phyloP scores from a whole-genome alignment of 2,113 vertebrate species.

The Carassius auratus region DNA sequence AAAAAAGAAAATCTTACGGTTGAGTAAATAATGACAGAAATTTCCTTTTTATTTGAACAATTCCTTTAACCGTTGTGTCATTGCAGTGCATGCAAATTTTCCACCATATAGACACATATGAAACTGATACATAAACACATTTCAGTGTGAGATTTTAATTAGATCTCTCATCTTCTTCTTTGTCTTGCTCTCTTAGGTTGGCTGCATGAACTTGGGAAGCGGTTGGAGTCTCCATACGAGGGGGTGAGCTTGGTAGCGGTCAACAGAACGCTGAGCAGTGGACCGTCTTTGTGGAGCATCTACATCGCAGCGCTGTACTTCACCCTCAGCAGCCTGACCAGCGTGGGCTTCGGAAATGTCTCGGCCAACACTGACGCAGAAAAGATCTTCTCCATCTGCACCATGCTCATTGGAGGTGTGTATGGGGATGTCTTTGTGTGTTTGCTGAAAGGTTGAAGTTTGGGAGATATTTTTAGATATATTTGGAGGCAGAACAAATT shows the following conservation, averaged over 20 bases:
- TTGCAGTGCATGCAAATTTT: not conserved
- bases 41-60: not conserved
- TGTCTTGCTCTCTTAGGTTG: conserved; percentile 78
- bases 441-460: not conserved
- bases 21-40: conserved; percentile 2
- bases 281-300: conserved; percentile 89
- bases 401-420: conserved; percentile 94
- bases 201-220: conserved; percentile 95
- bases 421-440: not conserved
- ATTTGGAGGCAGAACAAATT: not conserved
- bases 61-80: not conserved
- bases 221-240: conserved; percentile 89
- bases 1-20: not conserved
- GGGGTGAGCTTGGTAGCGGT: conserved; percentile 62
- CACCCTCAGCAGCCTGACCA: conserved; percentile 98
- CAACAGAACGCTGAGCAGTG: conserved; percentile 77
- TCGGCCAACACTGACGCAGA: conserved; percentile 95
- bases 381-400: conserved; percentile 98
- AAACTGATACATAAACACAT: not conserved
- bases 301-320: conserved; percentile 97
- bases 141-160: conserved; percentile 12
- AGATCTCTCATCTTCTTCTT: not conserved
- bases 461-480: not conserved
- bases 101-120: conserved; percentile 20
- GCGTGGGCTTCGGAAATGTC: conserved; percentile 93